Percentiles rank a stretch among this genome's conserved stretches.
Evolutionary conservation across 2,888 invertebrate genomes (phyloP).

Genomic region (Drosophila bunnanda): DNA sequence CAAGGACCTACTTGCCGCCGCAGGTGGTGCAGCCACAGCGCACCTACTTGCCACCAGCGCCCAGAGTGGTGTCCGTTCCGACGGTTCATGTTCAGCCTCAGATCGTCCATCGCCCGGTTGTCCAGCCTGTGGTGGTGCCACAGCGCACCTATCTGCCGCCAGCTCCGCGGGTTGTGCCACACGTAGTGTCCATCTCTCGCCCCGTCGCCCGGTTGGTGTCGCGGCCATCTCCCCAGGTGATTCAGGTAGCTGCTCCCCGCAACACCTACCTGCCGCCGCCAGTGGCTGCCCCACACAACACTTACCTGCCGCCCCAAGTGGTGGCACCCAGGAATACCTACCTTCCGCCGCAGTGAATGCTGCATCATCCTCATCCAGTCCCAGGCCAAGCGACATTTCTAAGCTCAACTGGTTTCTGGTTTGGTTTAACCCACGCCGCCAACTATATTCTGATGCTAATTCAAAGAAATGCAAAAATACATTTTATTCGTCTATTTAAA

Average conservation of each 20-base stretch:
- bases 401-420: conserved; percentile 53
- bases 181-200: conserved; percentile 16
- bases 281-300: not conserved
- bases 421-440: conserved; percentile 52
- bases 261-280: conserved; percentile 29
- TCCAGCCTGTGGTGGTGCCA: conserved; percentile 21
- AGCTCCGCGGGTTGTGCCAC: conserved; percentile 25
- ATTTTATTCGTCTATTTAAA: conserved; percentile 57
- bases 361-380: conserved; percentile 25
- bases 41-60: conserved; percentile 3
- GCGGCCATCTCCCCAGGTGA: conserved; percentile 8
- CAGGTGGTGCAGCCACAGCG: conserved; percentile 18
- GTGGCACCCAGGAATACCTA: conserved; percentile 45
- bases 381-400: conserved; percentile 5
- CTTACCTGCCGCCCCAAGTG: conserved; percentile 6
- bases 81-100: conserved; percentile 19
- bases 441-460: conserved; percentile 70
- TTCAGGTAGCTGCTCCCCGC: conserved; percentile 12
- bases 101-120: conserved; percentile 13
- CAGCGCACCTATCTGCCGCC: conserved; percentile 51
- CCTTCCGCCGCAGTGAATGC: conserved; percentile 46
- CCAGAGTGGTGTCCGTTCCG: conserved; percentile 18
- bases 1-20: conserved; percentile 48
- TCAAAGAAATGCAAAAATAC: conserved; percentile 52
- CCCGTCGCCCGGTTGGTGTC: conserved; percentile 6